Evolutionary conservation across 2,113 vertebrate species (phyloP).

Genomic region (Erinaceus europaeus): DNA sequence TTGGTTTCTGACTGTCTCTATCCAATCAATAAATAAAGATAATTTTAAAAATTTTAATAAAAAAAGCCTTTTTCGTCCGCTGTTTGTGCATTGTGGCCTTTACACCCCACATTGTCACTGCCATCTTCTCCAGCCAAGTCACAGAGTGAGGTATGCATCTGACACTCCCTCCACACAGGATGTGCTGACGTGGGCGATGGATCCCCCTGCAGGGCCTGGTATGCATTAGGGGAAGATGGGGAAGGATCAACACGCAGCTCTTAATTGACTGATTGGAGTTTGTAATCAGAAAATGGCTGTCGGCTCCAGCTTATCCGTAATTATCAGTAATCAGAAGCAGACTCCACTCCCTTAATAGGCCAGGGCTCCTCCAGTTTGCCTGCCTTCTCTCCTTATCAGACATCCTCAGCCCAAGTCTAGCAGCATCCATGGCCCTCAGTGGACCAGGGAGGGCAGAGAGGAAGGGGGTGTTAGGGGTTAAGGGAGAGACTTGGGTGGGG

Average conservation of each 20-base stretch:
- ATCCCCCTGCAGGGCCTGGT: constrained; percentile 81
- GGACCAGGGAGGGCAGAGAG: no score
- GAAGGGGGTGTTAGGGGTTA: no score
- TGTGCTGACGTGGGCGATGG: no score
- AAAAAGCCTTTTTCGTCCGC: no score
- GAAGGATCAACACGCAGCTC: constrained; percentile 78
- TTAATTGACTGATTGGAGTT: constrained; percentile 88
- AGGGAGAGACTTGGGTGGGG: not conserved
- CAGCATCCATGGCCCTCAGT: constrained; percentile 7
- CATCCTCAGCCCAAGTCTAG: constrained; percentile 62
- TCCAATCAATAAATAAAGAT: no score
- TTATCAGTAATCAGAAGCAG: constrained; percentile 87
- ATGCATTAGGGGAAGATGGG: constrained; percentile 83
- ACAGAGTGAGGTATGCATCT: constrained; percentile 61
- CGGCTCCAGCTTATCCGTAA: constrained; percentile 87
- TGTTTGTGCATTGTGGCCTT: no score
- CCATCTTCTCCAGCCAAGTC: no score
- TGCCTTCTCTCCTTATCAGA: constrained; percentile 70
- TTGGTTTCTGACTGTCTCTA: no score
- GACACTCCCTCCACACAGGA: constrained; percentile 75
- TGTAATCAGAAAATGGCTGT: constrained; percentile 86
- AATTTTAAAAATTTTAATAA: no score
- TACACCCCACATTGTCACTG: no score
- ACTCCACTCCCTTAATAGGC: constrained; percentile 76
- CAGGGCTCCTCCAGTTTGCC: constrained; percentile 67